A percentile compares a stretch with the other conserved stretches of the same genome.
Evolutionary conservation across 2,888 invertebrate genomes (phyloP).

Genomic region (Eumerus sabulonum): DNA sequence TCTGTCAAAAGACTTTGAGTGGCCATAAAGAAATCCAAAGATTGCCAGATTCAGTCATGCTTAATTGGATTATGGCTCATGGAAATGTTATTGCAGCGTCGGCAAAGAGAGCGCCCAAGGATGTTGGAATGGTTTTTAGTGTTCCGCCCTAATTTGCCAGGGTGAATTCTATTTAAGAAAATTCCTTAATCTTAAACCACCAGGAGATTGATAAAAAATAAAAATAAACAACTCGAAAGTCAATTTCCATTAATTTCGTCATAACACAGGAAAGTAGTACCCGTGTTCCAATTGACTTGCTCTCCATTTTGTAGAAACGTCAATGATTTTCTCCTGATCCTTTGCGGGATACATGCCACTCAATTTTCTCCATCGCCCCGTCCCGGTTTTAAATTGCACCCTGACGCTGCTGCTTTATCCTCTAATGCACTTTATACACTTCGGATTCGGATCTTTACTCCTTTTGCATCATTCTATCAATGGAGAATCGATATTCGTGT

Average conservation of each 20-base stretch:
- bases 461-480: constrained; percentile 50
- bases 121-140: no score
- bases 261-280: constrained; percentile 2
- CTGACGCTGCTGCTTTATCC: constrained; percentile 32
- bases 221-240: constrained; percentile 57
- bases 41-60: constrained; percentile 12
- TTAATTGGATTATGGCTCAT: constrained; percentile 39
- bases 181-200: constrained; percentile 65
- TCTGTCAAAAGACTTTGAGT: constrained; percentile 44
- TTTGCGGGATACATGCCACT: constrained; percentile 65
- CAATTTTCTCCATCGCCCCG: constrained; percentile 47
- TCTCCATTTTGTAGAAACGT: constrained; percentile 45
- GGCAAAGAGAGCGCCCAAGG: no score
- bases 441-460: constrained; percentile 8
- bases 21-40: constrained; percentile 43
- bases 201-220: constrained; percentile 63
- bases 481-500: constrained; percentile 53
- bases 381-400: constrained; percentile 49
- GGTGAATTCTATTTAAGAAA: no score
- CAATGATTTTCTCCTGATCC: constrained; percentile 64
- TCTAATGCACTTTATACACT: constrained; percentile 60
- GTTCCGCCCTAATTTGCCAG: background rate
- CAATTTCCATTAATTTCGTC: constrained; percentile 63
- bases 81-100: background rate
- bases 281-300: background rate